Base-by-base conservation (phyloP, 2,888 invertebrate genomes). In the Tachystola acroxantha region DNA sequence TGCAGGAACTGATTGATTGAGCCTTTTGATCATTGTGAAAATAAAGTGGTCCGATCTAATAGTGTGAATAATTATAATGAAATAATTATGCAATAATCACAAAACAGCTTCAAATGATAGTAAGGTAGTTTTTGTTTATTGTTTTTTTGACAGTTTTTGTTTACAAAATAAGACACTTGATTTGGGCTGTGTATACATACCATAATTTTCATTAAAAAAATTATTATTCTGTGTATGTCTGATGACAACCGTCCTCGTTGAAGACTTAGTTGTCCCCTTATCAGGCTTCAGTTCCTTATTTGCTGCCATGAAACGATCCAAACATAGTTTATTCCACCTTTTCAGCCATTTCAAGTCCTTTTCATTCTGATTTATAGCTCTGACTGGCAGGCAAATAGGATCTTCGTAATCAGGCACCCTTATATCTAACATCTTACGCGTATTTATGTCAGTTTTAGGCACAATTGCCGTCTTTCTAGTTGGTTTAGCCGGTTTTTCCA, bases 361-460 rank as follows among this genome's bases (percentile, higher is more conserved):
- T 0, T 53, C 54, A 7, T 70, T 62, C 1, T 44, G 49, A 10
- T 50, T 59, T 2, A 75, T 35, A 0, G 76, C 75, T 39, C 69
- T 68, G 0, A 82, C 84, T 0, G 85, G 81, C 36, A 86, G 50
- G 47, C 84, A 85, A 12, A 84, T 38, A 0, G 85, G 80, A 36
- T 86, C 85, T 1, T 78, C 78, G 25, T 73, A 84, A 36, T 86
- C 84, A 0, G 84, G 85, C 1, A 86, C 73, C 6, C 53, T 52
- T 19, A 82, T 71, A 12, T 66, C 58, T 11, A 63, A 42, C 10
- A 53, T 57, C 24, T 61, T 72, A 7, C 76, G 57, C 10, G 47
- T 43, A 1, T 48, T 10, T 7, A 48, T 38, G 6, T 44, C 42
- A 4, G 59, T 20, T 22, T 32, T 38, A 2, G 2, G 24, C 9